Conservation (phyloP, 2,113 vertebrate genomes). For the Grammomys dolichurus region DNA sequence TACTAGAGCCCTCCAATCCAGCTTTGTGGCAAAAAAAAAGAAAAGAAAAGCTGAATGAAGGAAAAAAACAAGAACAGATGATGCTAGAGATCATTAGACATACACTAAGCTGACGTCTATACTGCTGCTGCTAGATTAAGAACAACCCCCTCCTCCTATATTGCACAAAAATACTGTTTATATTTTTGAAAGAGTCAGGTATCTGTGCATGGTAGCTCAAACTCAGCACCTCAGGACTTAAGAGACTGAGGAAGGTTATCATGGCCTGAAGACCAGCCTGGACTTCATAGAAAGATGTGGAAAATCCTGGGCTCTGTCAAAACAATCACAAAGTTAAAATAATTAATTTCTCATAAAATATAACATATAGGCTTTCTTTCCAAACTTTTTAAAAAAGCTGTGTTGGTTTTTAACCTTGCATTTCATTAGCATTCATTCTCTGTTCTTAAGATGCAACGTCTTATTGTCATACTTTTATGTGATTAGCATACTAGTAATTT, state of each 20-base stretch:
- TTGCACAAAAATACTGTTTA: neutral
- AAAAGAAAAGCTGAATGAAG: neutral
- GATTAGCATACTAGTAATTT: neutral
- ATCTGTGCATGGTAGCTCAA: neutral
- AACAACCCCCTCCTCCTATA: neutral
- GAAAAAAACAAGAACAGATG: neutral
- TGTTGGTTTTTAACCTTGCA: neutral
- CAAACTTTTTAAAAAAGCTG: neutral
- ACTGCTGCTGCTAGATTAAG: neutral
- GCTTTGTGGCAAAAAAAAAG: neutral
- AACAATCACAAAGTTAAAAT: neutral
- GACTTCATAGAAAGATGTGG: neutral
- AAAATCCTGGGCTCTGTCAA: neutral
- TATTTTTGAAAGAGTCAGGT: neutral
- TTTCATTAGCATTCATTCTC: neutral
- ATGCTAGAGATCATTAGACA: neutral
- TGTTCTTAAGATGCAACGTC: neutral
- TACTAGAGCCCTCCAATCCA: neutral
- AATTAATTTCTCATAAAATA: neutral
- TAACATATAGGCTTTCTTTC: neutral
- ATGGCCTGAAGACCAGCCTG: neutral
- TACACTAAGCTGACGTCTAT: neutral
- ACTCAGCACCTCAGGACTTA: neutral
- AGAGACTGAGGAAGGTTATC: neutral
- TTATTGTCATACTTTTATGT: neutral